Evolutionary conservation across 2,888 invertebrate genomes (phyloP).

Genomic region (Incurvaria masculella): DNA sequence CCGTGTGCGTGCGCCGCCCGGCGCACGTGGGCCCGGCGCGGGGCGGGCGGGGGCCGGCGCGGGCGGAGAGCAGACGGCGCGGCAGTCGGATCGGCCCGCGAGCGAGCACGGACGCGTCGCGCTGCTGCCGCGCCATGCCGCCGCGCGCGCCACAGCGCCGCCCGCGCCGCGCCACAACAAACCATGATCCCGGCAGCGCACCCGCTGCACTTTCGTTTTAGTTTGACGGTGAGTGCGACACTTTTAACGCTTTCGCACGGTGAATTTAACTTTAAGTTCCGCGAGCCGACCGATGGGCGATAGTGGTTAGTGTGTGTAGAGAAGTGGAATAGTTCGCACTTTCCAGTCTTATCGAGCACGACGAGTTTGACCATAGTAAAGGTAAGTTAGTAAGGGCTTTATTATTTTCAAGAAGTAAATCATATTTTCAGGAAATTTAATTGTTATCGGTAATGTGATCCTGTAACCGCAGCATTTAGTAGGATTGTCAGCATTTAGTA

Average conservation of each 20-base stretch:
- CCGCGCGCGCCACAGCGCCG: slow-evolving; percentile 36
- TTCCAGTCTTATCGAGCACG: no score
- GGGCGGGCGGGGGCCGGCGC: neutral
- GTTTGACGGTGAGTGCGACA: neutral
- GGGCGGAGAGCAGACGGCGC: neutral
- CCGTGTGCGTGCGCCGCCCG: neutral
- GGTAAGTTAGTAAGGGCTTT: no score
- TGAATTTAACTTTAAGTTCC: no score
- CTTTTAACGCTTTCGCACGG: neutral
- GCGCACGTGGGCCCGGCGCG: neutral
- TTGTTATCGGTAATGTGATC: no score
- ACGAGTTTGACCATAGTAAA: no score
- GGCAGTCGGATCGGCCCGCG: neutral
- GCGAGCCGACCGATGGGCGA: no score
- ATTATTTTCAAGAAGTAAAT: no score
- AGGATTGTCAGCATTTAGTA: no score
- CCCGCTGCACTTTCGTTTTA: neutral
- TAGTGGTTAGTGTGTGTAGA: no score
- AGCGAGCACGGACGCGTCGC: neutral
- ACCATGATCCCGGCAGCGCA: neutral
- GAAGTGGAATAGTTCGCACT: no score
- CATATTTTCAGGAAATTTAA: no score
- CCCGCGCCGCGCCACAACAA: slow-evolving; percentile 19
- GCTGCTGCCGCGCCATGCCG: slow-evolving; percentile 30
- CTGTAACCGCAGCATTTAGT: no score